Evolutionary conservation across 2,113 vertebrate genomes (phyloP), one percentile per base, ranked within the genome.

Genomic region (Panthera tigris): DNA sequence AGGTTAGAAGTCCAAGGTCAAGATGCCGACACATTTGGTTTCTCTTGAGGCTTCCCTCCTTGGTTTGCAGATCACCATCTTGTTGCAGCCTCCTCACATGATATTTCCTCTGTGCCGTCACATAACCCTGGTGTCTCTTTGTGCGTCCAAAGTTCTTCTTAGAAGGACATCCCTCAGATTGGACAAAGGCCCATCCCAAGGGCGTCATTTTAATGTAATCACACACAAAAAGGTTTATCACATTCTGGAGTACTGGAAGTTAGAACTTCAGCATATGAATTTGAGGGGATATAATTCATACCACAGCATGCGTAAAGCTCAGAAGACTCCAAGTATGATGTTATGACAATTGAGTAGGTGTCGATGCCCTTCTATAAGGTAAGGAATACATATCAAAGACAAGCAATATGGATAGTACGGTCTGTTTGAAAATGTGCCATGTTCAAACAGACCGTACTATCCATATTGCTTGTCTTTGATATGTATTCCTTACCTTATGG

Each of bases 21-120:
- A n/a, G 1, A 4, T 73, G 3, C 71, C 2, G 18, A 11, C 9
- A 31, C 3, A 1, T 21, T 13, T 23, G 6, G 14, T 52, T 61
- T 74, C 11, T 85, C 27, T 61, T 61, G 3, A 94, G 27, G 29
- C 3, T 18, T 73, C 23, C 78, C 45, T 90, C 18, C 15, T 16
- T 27, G 50, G 3, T 25, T 65, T 61, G 1, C 15, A 78, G 6
- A 23, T 74, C 10, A 31, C 18, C 23, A 1, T 50, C 15, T 65
- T 79, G 2, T 1, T 6, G 1, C 0, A 5, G 1, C 23, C 2
- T n/a, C 16, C 19, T 65, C 36, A 33, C 7, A 1, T 23, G 25
- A 11, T 4, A 12, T 92, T 92, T 55, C 14, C 14, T 73, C 41
- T 76, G 29, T 41, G 39, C 6, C 3, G 7, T 69, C 66, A 4